These are phyloP conservation scores for Cheilosia impressa DNA, from an alignment of 2,888 invertebrate genomes.

Conservation along the genomic window DNA sequence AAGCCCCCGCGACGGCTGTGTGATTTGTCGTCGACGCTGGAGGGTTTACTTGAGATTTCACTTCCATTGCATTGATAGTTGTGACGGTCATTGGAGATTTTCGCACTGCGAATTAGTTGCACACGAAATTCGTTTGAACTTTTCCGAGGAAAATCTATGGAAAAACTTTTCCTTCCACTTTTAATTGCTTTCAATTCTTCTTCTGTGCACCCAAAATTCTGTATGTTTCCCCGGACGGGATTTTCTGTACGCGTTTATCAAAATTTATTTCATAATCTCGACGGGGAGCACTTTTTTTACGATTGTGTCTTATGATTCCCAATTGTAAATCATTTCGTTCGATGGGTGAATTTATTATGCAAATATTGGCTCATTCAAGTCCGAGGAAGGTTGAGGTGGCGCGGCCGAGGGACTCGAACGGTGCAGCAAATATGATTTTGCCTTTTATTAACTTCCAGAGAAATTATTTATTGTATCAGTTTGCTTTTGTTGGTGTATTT, in stretches of 20 bases:
- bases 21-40: conserved; percentile 73
- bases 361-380: conserved; percentile 60
- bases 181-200: conserved; percentile 31
- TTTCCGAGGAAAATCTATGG: conserved; percentile 23
- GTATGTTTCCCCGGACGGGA: background rate
- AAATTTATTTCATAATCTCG: conserved; percentile 53
- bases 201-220: background rate
- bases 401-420: conserved; percentile 13
- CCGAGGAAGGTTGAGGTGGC: conserved; percentile 19
- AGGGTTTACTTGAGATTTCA: conserved; percentile 81
- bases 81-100: conserved; percentile 81
- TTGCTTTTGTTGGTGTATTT: conserved; percentile 6
- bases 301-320: conserved; percentile 62
- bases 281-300: conserved; percentile 20
- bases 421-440: background rate
- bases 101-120: conserved; percentile 16
- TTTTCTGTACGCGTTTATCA: conserved; percentile 33
- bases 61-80: conserved; percentile 81
- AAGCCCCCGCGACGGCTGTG: conserved; percentile 27
- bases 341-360: conserved; percentile 71
- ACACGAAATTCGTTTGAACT: conserved; percentile 33
- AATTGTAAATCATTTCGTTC: conserved; percentile 55
- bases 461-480: conserved; percentile 8
- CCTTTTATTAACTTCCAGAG: background rate
- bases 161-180: conserved; percentile 34